These are phyloP conservation scores for Trididemnum miniatum DNA, from an alignment of 23 tunicate genomes.

Conservation along the genomic window DNA sequence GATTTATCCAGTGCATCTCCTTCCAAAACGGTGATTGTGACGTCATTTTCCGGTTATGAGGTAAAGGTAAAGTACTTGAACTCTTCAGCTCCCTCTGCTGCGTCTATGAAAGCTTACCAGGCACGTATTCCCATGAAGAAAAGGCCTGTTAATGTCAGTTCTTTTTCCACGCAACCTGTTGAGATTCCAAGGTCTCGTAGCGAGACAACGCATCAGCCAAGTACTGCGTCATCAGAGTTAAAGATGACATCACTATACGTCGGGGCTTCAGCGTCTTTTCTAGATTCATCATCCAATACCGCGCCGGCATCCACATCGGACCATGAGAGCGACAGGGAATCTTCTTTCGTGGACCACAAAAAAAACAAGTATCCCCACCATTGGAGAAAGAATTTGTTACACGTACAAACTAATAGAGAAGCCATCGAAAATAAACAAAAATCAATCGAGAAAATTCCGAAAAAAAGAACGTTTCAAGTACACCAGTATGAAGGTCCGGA, in stretches of 20 bases:
- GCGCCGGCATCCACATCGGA: constrained; percentile 35
- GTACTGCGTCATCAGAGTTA: not conserved
- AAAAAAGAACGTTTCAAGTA: constrained; percentile 14
- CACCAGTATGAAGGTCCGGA: constrained; percentile 50
- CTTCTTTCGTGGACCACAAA: constrained; percentile 36
- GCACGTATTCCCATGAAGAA: constrained; percentile 58
- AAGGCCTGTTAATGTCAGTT: constrained; percentile 23
- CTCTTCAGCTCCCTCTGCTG: not conserved
- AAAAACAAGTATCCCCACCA: constrained; percentile 21
- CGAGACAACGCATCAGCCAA: not conserved
- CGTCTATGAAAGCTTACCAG: constrained; percentile 15
- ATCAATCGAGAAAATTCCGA: not conserved
- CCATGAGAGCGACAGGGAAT: constrained; percentile 58
- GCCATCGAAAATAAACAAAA: constrained; percentile 34
- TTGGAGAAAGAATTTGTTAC: constrained; percentile 31
- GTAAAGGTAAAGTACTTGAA: constrained; percentile 60
- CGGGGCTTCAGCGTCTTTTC: constrained; percentile 53
- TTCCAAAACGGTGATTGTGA: constrained; percentile 6
- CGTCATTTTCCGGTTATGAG: constrained; percentile 59
- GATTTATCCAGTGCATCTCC: not conserved
- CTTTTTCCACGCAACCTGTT: not conserved
- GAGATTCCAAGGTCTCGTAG: not conserved
- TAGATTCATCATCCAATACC: constrained; percentile 19
- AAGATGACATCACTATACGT: constrained; percentile 72
- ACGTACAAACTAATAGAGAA: constrained; percentile 12